Evolutionary conservation across 2,797 vertebrate species (phyloP).

Genomic region (Gallinago stenura): DNA sequence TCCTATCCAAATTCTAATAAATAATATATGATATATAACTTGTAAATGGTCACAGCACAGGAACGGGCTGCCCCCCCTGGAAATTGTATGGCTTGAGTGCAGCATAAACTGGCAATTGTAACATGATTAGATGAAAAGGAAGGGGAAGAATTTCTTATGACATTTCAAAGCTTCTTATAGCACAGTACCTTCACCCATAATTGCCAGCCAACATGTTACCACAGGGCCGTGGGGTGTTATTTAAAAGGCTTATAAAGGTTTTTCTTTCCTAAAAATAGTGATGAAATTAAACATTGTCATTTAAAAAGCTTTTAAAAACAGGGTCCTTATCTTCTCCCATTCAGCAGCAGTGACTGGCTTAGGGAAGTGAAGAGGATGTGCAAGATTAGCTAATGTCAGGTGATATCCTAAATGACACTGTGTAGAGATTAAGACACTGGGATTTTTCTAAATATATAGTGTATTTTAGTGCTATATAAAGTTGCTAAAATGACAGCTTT

Average conservation of each 20-base stretch:
- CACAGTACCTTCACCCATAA: slow-evolving; percentile 22
- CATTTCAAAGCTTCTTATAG: slow-evolving; percentile 69
- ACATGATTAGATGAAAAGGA: slow-evolving; percentile 2
- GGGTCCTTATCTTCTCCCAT: slow-evolving; percentile 10
- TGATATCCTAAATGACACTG: neutral
- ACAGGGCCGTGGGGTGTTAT: slow-evolving; percentile 26
- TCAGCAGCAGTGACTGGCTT: neutral
- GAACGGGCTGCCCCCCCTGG: neutral
- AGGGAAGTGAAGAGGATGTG: slow-evolving; percentile 24
- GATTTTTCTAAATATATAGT: neutral
- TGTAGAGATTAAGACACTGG: neutral
- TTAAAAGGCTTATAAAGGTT: slow-evolving; percentile 65
- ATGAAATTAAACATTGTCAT: slow-evolving; percentile 54
- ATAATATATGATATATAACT: neutral
- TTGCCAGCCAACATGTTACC: slow-evolving; percentile 29
- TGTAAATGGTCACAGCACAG: neutral
- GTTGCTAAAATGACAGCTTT: neutral
- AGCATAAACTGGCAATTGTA: neutral
- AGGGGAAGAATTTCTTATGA: slow-evolving; percentile 40
- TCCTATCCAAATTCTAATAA: neutral
- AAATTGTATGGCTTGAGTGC: neutral
- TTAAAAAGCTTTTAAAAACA: slow-evolving; percentile 46
- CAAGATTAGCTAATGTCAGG: neutral
- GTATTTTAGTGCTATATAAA: neutral
- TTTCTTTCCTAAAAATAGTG: slow-evolving; percentile 33